Evolutionary conservation across 2,797 vertebrate genomes (phyloP), one percentile per base, ranked within the genome.

Genomic region (Notoglanidium macrostoma): DNA sequence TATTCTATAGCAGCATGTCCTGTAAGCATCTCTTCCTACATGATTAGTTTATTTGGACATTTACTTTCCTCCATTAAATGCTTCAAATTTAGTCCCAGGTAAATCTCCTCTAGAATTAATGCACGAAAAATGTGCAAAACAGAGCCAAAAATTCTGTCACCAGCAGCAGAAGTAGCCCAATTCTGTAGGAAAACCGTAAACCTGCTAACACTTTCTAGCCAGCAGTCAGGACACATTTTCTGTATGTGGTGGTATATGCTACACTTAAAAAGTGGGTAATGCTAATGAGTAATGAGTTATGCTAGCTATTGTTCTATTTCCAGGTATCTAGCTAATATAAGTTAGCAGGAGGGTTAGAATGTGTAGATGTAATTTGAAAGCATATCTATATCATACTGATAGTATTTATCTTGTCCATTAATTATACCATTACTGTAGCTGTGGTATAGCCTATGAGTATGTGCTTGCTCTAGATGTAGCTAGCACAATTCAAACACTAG

Each of bases 1-100:
- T 44, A 19, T 29, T 59, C 11, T 44, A 21, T 2, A 40, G 29
- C 14, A 55, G 32, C 26, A 57, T 68, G 10, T 49, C 15, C 1
- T 21, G 5, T 32, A 57, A 72, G 35, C 49, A 73, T 46, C 5
- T 70, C 35, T 46, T 23, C 54, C 81, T 44, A 89, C 72, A 88
- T 89, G 77, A 80, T 77, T 54, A 32, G 17, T 55, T 32, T 55
- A 77, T 1, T 10, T 77, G 59, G 29, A n/a, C 68, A 46, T 85
- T 78, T 70, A 88, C 77, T 83, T 79, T 65, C 49, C 29, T 78
- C 35, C 23, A 74, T 88, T 84, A 84, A 84, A 44, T 77, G 73
- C 57, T 68, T 63, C 49, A 61, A 7, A 74, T 51, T 72, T 84
- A 72, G 26, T 40, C 83, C 67, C n/a, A 67, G 23, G 15, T n/a